Conservation (phyloP, 2,797 vertebrate species). For the Gastrophryne carolinensis region DNA sequence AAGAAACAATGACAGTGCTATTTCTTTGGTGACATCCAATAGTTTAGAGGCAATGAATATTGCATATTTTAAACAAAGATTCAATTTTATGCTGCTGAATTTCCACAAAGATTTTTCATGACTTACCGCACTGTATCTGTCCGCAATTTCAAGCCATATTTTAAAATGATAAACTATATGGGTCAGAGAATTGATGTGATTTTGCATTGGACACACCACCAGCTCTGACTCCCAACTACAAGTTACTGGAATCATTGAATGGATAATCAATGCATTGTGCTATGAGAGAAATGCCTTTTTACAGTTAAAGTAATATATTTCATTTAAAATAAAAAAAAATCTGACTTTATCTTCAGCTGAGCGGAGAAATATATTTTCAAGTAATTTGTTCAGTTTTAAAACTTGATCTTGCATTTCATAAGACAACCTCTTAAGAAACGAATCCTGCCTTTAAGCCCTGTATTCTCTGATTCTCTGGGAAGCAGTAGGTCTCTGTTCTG, state of each 20-base stretch:
- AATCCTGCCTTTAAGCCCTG: too few species aligned
- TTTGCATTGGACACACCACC: neutral
- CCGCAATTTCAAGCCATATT: constrained; percentile 5
- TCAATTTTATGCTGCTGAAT: constrained; percentile 31
- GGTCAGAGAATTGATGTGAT: neutral
- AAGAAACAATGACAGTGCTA: constrained; percentile 46
- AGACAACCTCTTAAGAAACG: too few species aligned
- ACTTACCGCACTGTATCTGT: constrained; percentile 37
- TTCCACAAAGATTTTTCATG: constrained; percentile 29
- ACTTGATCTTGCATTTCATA: too few species aligned
- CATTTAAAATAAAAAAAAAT: too few species aligned
- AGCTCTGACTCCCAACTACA: neutral
- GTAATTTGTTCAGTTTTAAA: too few species aligned
- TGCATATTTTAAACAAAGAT: constrained; percentile 41
- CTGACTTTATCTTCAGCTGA: too few species aligned
- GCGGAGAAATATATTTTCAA: too few species aligned
- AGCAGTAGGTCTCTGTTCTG: too few species aligned
- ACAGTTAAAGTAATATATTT: too few species aligned
- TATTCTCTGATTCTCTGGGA: too few species aligned
- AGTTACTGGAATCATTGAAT: neutral
- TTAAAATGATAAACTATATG: constrained; percentile 13
- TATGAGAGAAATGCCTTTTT: too few species aligned
- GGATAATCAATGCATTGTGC: neutral
- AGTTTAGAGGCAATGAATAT: constrained; percentile 32
- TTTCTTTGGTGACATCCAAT: constrained; percentile 40